phyloP scores from a whole-genome alignment of 2,113 vertebrate species.

The Limnothrissa miodon region DNA sequence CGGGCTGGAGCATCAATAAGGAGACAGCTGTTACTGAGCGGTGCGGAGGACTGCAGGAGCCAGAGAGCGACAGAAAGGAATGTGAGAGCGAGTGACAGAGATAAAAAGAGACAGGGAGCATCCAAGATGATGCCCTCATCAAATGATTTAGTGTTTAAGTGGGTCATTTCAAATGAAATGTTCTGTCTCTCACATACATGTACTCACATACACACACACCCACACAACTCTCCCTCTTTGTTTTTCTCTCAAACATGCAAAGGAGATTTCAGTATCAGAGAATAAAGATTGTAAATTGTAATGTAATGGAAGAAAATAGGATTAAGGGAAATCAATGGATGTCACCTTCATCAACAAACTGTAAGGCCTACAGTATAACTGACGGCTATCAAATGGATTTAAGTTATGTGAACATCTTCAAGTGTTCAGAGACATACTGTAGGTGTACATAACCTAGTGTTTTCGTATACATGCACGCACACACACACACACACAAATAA shows the following conservation, averaged over 20 bases:
- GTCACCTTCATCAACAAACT: background rate
- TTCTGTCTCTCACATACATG: background rate
- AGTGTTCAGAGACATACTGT: background rate
- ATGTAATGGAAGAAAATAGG: background rate
- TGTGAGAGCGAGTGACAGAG: background rate
- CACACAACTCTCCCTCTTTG: background rate
- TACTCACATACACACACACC: background rate
- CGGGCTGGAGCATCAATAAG: constrained; percentile 27
- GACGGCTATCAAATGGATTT: background rate
- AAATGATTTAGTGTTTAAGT: constrained; percentile 18
- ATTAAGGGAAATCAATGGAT: background rate
- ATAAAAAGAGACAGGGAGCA: background rate
- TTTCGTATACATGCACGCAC: no score
- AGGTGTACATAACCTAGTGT: no score
- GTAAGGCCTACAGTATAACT: background rate
- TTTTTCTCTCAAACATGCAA: background rate
- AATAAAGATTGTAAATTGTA: background rate
- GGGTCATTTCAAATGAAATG: constrained; percentile 27
- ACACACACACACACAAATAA: background rate
- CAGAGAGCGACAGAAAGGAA: background rate
- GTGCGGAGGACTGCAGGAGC: background rate
- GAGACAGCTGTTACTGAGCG: background rate
- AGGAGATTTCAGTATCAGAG: background rate
- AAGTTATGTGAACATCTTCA: background rate
- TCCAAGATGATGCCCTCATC: background rate